These are phyloP conservation scores for Drymodes brunneopygia DNA, from an alignment of 2,113 vertebrate species.

Conservation along the genomic window DNA sequence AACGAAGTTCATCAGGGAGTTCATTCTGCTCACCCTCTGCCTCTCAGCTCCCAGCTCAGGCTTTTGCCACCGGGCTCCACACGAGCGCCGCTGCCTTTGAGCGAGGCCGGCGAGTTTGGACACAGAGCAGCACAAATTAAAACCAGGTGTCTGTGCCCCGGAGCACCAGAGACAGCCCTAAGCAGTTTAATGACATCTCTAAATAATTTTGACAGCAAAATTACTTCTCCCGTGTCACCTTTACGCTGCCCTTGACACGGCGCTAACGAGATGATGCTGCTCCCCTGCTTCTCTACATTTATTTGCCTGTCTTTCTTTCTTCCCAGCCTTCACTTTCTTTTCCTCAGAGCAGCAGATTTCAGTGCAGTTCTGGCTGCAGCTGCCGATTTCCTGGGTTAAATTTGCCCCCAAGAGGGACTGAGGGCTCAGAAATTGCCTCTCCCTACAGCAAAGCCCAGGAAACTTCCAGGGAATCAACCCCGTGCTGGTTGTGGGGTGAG, in stretches of 20 bases:
- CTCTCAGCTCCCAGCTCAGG: not conserved
- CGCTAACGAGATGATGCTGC: constrained; percentile 24
- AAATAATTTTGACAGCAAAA: constrained; percentile 72
- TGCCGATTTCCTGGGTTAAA: not conserved
- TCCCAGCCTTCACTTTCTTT: not conserved
- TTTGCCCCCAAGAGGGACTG: not conserved
- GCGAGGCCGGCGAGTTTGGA: not conserved
- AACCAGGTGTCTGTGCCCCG: constrained; percentile 51
- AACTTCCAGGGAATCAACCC: not conserved
- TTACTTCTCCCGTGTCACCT: constrained; percentile 64
- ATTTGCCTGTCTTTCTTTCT: not conserved
- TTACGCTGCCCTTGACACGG: constrained; percentile 59
- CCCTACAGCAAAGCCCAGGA: not conserved
- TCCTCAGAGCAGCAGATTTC: not conserved
- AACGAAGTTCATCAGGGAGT: not conserved
- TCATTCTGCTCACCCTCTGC: not conserved
- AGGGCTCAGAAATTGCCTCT: not conserved
- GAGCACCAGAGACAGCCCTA: constrained; percentile 49
- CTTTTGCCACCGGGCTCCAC: not conserved
- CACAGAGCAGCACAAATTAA: constrained; percentile 39
- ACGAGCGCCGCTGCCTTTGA: not conserved
- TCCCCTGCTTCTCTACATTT: not conserved
- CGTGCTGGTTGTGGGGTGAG: accelerated
- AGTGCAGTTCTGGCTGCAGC: not conserved
- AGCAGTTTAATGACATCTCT: constrained; percentile 69